Percentiles rank a stretch among this genome's conserved stretches.
phyloP scores from a whole-genome alignment of 2,797 vertebrate species.

The Sebastes matsubarae region DNA sequence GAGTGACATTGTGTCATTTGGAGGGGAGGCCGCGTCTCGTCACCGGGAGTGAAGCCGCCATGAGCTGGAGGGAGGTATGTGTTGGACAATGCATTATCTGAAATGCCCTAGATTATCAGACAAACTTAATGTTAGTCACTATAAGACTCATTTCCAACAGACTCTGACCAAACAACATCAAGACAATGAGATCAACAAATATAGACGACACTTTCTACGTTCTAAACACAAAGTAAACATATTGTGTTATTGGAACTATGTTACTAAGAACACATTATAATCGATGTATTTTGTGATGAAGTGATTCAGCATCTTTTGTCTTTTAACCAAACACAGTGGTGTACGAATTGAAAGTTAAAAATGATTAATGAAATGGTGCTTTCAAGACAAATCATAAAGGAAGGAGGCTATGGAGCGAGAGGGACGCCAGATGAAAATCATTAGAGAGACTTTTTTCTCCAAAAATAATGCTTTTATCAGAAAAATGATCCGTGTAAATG shows the following conservation, averaged over 20 bases:
- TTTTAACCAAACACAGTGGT: not conserved
- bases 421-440: constrained; percentile 59
- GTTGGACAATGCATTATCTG: not conserved
- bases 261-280: constrained; percentile 25
- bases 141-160: not conserved
- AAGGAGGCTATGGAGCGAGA: constrained; percentile 53
- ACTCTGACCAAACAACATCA: not conserved
- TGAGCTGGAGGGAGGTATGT: not conserved
- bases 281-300: constrained; percentile 36
- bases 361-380: constrained; percentile 44
- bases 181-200: not conserved
- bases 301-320: not conserved
- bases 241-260: constrained; percentile 24
- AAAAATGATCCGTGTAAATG: constrained; percentile 85
- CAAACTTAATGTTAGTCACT: not conserved
- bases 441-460: constrained; percentile 85
- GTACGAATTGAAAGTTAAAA: not conserved
- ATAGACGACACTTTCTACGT: not conserved
- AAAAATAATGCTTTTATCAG: constrained; percentile 89
- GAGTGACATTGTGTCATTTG: not conserved
- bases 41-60: constrained; percentile 53
- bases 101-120: not conserved
- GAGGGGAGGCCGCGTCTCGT: not conserved
- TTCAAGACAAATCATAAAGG: constrained; percentile 56
- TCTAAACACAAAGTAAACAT: constrained; percentile 22